Conservation (phyloP, 2,888 invertebrate genomes). For the Philopedon plagiatum region DNA sequence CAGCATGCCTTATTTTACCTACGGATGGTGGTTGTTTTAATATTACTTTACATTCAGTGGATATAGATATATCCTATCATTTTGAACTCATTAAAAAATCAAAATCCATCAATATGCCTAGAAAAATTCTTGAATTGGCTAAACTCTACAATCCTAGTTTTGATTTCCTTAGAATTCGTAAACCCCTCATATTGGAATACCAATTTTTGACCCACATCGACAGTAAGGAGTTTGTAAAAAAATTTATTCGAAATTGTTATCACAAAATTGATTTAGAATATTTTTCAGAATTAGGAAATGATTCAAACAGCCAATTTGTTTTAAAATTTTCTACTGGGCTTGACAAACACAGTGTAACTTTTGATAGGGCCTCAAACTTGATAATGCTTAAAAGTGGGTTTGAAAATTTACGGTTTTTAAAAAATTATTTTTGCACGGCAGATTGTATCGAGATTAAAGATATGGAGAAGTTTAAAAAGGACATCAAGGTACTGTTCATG, state of each 20-base stretch:
- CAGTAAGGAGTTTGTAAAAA: constrained; percentile 56
- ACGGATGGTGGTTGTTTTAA: constrained; percentile 52
- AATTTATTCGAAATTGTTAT: constrained; percentile 61
- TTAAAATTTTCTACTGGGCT: constrained; percentile 54
- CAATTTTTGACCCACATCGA: constrained; percentile 55
- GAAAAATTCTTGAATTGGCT: constrained; percentile 52
- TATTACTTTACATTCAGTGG: constrained; percentile 57
- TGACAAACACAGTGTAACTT: constrained; percentile 54
- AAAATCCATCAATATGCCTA: constrained; percentile 15
- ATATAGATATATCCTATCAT: constrained; percentile 63
- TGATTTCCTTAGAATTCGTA: constrained; percentile 37
- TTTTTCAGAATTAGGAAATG: constrained; percentile 57
- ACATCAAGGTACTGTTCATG: constrained; percentile 39
- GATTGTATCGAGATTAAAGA: constrained; percentile 13
- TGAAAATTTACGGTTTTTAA: constrained; percentile 56
- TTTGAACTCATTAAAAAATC: constrained; percentile 55
- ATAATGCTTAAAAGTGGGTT: constrained; percentile 54
- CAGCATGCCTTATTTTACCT: constrained; percentile 55
- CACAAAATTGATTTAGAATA: constrained; percentile 60
- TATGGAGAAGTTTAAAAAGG: constrained; percentile 9
- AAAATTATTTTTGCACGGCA: constrained; percentile 57
- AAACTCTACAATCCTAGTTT: constrained; percentile 52
- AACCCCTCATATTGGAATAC: constrained; percentile 53
- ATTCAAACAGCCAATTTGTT: constrained; percentile 51
- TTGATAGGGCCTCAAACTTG: constrained; percentile 54